Evolutionary conservation across 2,113 vertebrate species (phyloP).

Genomic region (Xenus cinereus): DNA sequence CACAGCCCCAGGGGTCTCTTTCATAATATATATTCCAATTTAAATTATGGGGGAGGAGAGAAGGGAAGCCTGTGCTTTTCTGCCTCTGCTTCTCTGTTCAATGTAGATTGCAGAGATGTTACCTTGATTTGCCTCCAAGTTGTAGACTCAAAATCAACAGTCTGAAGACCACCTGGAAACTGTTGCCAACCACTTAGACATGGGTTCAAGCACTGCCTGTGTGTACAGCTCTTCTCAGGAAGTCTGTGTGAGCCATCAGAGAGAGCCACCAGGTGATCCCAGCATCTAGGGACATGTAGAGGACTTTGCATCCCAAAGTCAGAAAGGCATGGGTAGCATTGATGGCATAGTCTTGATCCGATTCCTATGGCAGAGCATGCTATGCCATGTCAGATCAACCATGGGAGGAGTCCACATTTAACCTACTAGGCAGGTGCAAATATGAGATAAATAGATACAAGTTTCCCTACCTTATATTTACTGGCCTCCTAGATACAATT

Average conservation of each 20-base stretch:
- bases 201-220: neutral
- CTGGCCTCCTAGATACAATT: neutral
- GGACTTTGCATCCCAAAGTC: neutral
- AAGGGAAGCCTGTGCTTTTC: neutral
- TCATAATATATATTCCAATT: neutral
- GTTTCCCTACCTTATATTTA: neutral
- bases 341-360: neutral
- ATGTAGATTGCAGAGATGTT: neutral
- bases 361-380: neutral
- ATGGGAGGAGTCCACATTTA: neutral
- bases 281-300: neutral
- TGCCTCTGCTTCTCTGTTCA: neutral
- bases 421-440: neutral
- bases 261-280: neutral
- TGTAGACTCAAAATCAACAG: neutral
- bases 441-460: neutral
- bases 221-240: neutral
- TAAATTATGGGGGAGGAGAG: neutral
- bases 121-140: neutral
- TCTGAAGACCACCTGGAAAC: neutral
- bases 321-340: neutral
- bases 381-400: neutral
- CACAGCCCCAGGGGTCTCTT: neutral
- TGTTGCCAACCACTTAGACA: neutral
- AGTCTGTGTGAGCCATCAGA: neutral